Percentiles rank a stretch among this genome's conserved stretches.
Evolutionary conservation across 2,888 invertebrate genomes (phyloP).

Genomic region (Drosophila aldrichi): DNA sequence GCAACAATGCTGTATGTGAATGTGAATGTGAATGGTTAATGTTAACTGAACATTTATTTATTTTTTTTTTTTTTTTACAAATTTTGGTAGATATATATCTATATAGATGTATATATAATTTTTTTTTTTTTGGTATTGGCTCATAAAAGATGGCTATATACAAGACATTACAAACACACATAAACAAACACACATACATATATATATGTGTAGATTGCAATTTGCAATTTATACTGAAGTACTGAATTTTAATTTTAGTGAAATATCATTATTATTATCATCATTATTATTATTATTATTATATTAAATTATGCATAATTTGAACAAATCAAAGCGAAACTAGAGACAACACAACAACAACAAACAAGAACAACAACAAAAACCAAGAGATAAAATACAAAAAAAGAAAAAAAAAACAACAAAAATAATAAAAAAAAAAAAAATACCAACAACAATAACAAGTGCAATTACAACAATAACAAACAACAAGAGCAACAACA

Average conservation of each 20-base stretch:
- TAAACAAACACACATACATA: neutral
- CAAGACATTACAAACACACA: conserved; percentile 17
- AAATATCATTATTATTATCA: conserved; percentile 35
- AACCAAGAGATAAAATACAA: too few relatives aligned
- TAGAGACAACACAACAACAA: conserved; percentile 14
- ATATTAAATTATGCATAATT: conserved; percentile 22
- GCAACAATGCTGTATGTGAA: conserved; percentile 17
- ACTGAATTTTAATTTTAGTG: conserved; percentile 60
- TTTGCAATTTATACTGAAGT: conserved; percentile 54
- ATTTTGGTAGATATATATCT: neutral
- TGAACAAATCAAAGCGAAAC: conserved; percentile 41
- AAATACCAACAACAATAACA: conserved; percentile 27
- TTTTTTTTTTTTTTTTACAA: conserved; percentile 27
- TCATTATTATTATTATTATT: conserved; percentile 28
- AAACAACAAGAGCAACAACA: conserved; percentile 17
- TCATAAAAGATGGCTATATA: conserved; percentile 28
- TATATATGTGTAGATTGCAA: conserved; percentile 38
- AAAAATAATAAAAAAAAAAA: neutral
- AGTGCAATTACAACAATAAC: conserved; percentile 54
- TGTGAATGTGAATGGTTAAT: conserved; percentile 42
- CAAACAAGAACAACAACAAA: neutral
- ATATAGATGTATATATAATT: conserved; percentile 7
- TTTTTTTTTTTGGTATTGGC: neutral
- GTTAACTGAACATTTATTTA: conserved; percentile 60
- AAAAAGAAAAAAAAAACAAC: neutral